Evolutionary conservation across 2,888 invertebrate genomes (phyloP).

Genomic region (Agrochola circellaris): DNA sequence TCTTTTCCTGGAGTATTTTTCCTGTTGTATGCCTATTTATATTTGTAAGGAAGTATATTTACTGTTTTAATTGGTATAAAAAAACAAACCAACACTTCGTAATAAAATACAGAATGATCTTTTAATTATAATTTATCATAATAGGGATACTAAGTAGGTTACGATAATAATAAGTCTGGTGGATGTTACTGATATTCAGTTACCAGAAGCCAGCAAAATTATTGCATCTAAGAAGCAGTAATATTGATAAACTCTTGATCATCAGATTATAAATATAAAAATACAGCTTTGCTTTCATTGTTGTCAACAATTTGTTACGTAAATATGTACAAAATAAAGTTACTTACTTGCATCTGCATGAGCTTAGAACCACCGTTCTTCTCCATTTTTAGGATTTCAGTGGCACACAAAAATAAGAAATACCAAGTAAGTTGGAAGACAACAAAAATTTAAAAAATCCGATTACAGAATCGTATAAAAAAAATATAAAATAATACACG

Average conservation of each 20-base stretch:
- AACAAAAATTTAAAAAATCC: constrained; percentile 65
- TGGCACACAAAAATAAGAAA: constrained; percentile 66
- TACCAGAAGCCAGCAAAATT: background rate
- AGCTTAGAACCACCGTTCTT: constrained; percentile 84
- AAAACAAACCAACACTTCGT: background rate
- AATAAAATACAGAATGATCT: background rate
- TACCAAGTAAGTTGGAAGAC: constrained; percentile 72
- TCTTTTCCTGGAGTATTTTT: constrained; percentile 25
- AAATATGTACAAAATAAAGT: constrained; percentile 1
- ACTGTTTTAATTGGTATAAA: background rate
- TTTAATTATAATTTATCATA: background rate
- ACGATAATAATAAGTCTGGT: background rate
- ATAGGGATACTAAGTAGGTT: background rate
- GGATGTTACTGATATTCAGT: background rate
- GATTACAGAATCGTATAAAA: constrained; percentile 57
- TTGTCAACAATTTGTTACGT: background rate
- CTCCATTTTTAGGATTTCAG: constrained; percentile 78
- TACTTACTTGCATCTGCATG: constrained; percentile 87
- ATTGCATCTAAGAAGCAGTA: background rate
- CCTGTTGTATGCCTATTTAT: constrained; percentile 31
- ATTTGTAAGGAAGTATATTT: constrained; percentile 2
- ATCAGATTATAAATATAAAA: background rate
- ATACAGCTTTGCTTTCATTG: background rate
- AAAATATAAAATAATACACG: constrained; percentile 72
- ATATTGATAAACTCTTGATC: background rate